These are phyloP conservation scores for Polymixis flavicincta DNA, from an alignment of 2,888 invertebrate genomes.

Conservation along the genomic window DNA sequence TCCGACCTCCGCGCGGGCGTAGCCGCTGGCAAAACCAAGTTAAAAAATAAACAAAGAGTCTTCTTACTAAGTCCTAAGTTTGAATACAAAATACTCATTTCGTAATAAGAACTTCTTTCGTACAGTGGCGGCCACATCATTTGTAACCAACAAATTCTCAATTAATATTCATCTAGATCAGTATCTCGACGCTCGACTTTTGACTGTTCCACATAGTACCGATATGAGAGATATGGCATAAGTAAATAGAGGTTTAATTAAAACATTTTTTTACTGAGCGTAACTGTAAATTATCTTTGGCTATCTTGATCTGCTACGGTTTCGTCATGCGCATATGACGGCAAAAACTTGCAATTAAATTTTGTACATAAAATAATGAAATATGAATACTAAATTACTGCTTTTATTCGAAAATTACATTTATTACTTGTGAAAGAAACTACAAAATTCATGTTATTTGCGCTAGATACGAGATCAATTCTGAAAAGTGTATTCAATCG, in stretches of 20 bases:
- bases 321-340: conserved; percentile 37
- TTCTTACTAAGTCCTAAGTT: conserved; percentile 43
- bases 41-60: neutral
- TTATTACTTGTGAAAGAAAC: neutral
- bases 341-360: conserved; percentile 43
- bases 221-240: conserved; percentile 63
- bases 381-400: conserved; percentile 34
- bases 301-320: conserved; percentile 60
- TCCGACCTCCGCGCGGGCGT: too few species aligned
- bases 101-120: conserved; percentile 51
- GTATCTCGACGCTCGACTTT: conserved; percentile 67
- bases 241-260: conserved; percentile 66
- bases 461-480: neutral
- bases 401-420: conserved; percentile 17
- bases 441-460: conserved; percentile 16
- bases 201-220: conserved; percentile 67
- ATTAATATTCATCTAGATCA: conserved; percentile 72
- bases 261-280: conserved; percentile 62
- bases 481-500: conserved; percentile 15
- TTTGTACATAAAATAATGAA: conserved; percentile 25
- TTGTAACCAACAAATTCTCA: conserved; percentile 66
- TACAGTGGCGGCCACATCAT: conserved; percentile 66
- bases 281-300: conserved; percentile 61
- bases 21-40: too few species aligned
- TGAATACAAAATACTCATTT: conserved; percentile 41